These are phyloP conservation scores for Petrocephalus schoutedeni DNA, from an alignment of 2,797 vertebrate genomes.

Conservation along the genomic window DNA sequence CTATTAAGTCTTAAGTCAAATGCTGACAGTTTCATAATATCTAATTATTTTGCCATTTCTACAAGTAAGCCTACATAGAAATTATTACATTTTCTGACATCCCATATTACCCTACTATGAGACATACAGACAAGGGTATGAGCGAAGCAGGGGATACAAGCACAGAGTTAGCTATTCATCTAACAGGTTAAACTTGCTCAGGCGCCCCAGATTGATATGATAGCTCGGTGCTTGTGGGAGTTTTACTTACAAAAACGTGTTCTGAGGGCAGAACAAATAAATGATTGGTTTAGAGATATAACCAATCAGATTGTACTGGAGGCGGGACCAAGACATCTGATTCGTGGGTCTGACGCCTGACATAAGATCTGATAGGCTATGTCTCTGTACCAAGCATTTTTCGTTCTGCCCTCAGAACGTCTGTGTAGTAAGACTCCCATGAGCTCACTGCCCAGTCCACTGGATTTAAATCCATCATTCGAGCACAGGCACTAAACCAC, in stretches of 20 bases:
- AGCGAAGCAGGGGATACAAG: not conserved
- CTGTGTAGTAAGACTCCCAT: too few relatives aligned
- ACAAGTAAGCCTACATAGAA: not conserved
- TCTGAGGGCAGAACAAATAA: too few relatives aligned
- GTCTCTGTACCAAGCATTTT: too few relatives aligned
- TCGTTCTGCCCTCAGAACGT: too few relatives aligned
- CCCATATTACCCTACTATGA: not conserved
- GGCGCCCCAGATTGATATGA: not conserved
- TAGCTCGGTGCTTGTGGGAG: not conserved
- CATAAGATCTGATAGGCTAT: too few relatives aligned
- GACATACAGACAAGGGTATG: not conserved
- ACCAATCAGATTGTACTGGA: too few relatives aligned
- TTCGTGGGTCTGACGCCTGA: too few relatives aligned
- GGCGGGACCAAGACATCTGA: too few relatives aligned
- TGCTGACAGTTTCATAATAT: not conserved
- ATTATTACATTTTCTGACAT: not conserved
- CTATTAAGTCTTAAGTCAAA: not conserved
- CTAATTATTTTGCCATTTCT: not conserved
- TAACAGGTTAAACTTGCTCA: not conserved
- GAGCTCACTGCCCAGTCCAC: too few relatives aligned
- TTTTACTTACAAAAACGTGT: too few relatives aligned
- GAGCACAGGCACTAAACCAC: not conserved
- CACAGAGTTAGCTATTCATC: not conserved
- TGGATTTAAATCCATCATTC: not conserved
- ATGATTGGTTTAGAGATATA: too few relatives aligned